Conservation (phyloP, 2,113 vertebrate species). For the Myocastor coypus region DNA sequence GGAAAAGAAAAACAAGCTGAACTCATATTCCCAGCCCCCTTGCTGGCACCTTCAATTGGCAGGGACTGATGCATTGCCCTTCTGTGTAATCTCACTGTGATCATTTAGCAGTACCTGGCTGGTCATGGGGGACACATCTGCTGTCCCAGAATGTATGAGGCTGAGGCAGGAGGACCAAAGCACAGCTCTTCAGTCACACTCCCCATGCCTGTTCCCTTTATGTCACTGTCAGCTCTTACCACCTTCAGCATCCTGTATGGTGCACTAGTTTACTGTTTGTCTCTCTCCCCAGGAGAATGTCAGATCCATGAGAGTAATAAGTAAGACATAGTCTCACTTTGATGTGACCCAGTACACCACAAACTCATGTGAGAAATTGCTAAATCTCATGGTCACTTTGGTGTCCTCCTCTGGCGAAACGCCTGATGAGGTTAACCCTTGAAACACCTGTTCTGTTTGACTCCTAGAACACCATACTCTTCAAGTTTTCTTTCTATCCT, state of each 20-base stretch:
- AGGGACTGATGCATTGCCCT: not conserved
- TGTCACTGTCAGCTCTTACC: not conserved
- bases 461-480: too few relatives aligned
- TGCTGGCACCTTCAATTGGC: not conserved
- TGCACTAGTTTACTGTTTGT: not conserved
- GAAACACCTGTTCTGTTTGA: not conserved
- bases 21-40: not conserved
- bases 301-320: not conserved
- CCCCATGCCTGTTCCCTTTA: not conserved
- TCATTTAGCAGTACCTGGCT: not conserved
- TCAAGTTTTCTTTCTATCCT: not conserved
- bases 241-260: not conserved
- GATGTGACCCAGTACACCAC: not conserved
- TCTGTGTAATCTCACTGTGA: not conserved
- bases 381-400: not conserved
- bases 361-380: not conserved
- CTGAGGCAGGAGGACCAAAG: not conserved
- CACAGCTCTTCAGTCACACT: not conserved
- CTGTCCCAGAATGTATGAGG: not conserved
- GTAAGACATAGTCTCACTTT: not conserved
- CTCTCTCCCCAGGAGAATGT: not conserved
- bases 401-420: not conserved
- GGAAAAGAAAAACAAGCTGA: slow-evolving; percentile 45
- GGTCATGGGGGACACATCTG: not conserved
- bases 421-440: not conserved